phyloP scores from a whole-genome alignment of 1,140 invertebrate species.

The Aphelenchoides avenae region DNA sequence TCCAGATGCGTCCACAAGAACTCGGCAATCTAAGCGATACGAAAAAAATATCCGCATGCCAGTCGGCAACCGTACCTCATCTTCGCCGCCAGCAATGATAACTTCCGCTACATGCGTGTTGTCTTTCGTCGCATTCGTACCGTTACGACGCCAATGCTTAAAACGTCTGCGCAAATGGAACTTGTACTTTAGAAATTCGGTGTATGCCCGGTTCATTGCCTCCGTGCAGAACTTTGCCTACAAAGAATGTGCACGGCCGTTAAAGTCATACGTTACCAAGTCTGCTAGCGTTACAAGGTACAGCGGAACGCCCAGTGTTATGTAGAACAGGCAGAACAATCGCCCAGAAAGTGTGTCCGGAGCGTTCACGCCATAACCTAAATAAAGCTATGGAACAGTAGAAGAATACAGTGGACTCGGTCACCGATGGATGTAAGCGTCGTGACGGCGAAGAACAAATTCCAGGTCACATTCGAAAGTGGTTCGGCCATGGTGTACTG shows the following conservation, averaged over 20 bases:
- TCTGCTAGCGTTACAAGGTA: conserved; percentile 58
- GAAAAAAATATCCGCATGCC: too few species aligned
- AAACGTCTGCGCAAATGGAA: conserved; percentile 41
- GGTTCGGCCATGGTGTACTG: too few species aligned
- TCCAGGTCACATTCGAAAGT: conserved; percentile 48
- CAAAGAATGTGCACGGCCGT: too few species aligned
- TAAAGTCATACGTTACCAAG: too few species aligned
- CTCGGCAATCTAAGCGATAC: conserved; percentile 57
- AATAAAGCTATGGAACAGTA: conserved; percentile 1
- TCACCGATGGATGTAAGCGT: conserved; percentile 50
- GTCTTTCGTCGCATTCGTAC: conserved; percentile 9
- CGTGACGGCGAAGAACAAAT: conserved; percentile 54
- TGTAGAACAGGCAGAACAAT: conserved; percentile 54
- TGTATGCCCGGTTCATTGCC: conserved; percentile 53
- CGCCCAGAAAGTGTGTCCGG: conserved; percentile 45
- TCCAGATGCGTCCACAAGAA: conserved; percentile 59
- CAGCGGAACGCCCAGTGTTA: conserved; percentile 54
- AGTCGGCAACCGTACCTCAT: too few species aligned
- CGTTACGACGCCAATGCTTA: conserved; percentile 38
- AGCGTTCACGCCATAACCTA: conserved; percentile 54
- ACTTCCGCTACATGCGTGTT: background rate
- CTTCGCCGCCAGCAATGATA: too few species aligned
- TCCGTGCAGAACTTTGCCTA: conserved; percentile 59
- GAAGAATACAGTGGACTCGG: conserved; percentile 19
- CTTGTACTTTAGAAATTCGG: conserved; percentile 53